These are phyloP conservation scores for Rhynchotus rufescens DNA, from an alignment of 2,797 vertebrate genomes.

Conservation along the genomic window DNA sequence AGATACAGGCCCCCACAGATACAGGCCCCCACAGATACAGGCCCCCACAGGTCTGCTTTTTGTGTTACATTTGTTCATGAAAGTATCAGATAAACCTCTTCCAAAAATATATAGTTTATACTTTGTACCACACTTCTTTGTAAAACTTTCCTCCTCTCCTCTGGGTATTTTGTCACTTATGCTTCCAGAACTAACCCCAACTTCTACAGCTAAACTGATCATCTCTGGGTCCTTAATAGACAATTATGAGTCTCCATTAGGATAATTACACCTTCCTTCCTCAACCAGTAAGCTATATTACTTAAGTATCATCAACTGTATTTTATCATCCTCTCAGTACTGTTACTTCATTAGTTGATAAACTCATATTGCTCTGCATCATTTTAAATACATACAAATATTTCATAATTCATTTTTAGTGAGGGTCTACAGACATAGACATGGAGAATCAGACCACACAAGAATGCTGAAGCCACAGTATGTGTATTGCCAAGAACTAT, in stretches of 20 bases:
- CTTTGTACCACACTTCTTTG: neutral
- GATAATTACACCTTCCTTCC: neutral
- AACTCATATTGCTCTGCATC: neutral
- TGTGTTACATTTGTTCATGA: neutral
- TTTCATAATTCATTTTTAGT: neutral
- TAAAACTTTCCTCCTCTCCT: neutral
- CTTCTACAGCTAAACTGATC: neutral
- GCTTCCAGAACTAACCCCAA: neutral
- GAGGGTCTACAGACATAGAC: neutral
- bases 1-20: neutral
- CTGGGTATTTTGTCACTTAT: neutral
- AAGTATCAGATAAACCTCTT: neutral
- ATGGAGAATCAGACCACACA: neutral
- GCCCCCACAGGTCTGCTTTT: neutral
- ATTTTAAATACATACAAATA: neutral
- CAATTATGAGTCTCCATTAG: neutral
- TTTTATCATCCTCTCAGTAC: neutral
- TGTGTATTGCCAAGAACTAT: neutral
- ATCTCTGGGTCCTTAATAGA: neutral
- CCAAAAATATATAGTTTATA: neutral
- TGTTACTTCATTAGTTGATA: neutral
- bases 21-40: too few relatives aligned
- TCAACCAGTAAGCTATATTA: neutral
- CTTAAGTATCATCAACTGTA: neutral
- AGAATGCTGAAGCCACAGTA: constrained; percentile 22